Conservation (phyloP, 2,113 vertebrate genomes). For the Amblyopsis rosae region DNA sequence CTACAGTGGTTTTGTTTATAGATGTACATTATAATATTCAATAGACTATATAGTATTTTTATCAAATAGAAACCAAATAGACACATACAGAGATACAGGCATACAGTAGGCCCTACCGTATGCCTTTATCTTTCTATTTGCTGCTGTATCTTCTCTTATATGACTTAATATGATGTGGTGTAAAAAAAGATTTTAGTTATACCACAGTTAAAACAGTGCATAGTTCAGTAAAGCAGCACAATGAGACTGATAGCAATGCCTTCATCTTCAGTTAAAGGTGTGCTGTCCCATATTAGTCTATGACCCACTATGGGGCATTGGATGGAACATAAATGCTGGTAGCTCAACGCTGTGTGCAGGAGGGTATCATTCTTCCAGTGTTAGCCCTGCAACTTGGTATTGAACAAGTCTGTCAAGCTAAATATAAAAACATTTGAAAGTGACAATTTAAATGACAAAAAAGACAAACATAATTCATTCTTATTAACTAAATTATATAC, state of each 20-base stretch:
- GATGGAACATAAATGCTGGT: background rate
- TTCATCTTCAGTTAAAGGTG: background rate
- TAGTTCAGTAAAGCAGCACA: background rate
- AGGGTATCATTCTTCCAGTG: conserved; percentile 13
- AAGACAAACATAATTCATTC: background rate
- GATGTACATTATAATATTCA: too few species aligned
- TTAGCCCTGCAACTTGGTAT: conserved; percentile 12
- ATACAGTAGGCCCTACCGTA: too few species aligned
- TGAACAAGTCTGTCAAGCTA: background rate
- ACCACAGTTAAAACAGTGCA: background rate
- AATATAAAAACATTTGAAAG: background rate
- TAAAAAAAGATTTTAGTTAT: background rate
- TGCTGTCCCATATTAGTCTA: too few species aligned
- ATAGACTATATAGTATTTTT: too few species aligned
- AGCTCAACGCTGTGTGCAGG: background rate
- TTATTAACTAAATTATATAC: background rate
- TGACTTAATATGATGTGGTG: background rate
- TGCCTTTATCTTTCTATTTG: too few species aligned
- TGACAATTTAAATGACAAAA: background rate
- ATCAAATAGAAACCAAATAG: too few species aligned
- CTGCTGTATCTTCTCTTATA: too few species aligned
- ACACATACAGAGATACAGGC: too few species aligned
- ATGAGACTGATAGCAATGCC: background rate
- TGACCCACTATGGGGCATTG: background rate
- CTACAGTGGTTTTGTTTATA: too few species aligned